Base-by-base conservation (phyloP, 2,888 invertebrate species). In the Drosophila nr. perissopoda region DNA sequence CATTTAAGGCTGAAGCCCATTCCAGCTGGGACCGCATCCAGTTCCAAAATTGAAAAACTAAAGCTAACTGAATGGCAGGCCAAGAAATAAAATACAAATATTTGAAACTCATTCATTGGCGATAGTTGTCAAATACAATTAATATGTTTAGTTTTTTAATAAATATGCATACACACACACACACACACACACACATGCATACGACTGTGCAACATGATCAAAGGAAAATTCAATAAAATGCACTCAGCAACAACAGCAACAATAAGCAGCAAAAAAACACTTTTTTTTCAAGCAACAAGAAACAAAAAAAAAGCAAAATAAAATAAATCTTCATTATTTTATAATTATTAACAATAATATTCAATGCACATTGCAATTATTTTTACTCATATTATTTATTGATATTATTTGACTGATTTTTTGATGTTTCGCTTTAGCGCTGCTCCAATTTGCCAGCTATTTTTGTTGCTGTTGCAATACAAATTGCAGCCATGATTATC, bases 1-100 rank as follows among this genome's bases (percentile, higher is more conserved):
- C 71, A 57, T 62, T 56, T 56, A 36, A 40, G 21, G 5, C n/a
- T 16, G 36, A 42, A 11, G 13, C 69, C 29, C 68, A 45, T 48
- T 57, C 33, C 83, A 84, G 89, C 84, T 89, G 83, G 40, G 80
- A 61, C 69, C 45, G 21, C 21, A 21, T 45, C n/a, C 64, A 33
- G 40, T 31, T 33, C 45, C 25, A 56, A 69, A 72, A 84, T 84
- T 65, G 65, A 64, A 77, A 81, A 83, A 73, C 84, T 76, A 80
- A 81, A 69, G 52, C 63, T 4, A 56, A 70, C 72, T 66, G 70
- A 79, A 65, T 76, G 69, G 33, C 33, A 63, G 62, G 49, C 29
- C 33, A 40, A 40, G 63, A 74, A 69, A 36, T 36, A 25, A 8
- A 4, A 25, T 1, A 1, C 21, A 52, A 21, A 13, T 5, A 25